These are phyloP conservation scores for Dromas ardeola DNA, from an alignment of 2,113 vertebrate genomes.

Conservation along the genomic window DNA sequence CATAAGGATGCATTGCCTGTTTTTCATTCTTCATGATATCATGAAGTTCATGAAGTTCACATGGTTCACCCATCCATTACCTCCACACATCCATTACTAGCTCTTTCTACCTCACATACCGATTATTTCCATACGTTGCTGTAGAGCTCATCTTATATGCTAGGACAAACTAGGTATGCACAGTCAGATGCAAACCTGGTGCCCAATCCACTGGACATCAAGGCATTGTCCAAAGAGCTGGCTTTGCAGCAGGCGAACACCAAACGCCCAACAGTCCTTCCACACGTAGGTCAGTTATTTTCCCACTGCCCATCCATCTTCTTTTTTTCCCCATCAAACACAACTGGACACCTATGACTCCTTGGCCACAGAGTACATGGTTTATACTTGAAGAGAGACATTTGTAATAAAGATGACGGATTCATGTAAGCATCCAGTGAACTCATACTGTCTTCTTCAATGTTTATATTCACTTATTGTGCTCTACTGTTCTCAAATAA, in stretches of 20 bases:
- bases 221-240: not conserved
- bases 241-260: not conserved
- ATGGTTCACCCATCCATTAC: not conserved
- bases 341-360: not conserved
- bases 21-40: not conserved
- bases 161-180: not conserved
- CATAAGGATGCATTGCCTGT: not conserved
- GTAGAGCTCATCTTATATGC: not conserved
- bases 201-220: not conserved
- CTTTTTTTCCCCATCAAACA: not conserved
- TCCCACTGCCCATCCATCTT: not conserved
- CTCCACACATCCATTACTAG: not conserved
- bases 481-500: slow-evolving; percentile 51
- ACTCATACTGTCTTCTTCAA: slow-evolving; percentile 34
- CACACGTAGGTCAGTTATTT: not conserved
- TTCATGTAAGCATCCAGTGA: slow-evolving; percentile 35
- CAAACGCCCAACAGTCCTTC: not conserved
- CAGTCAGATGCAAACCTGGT: not conserved
- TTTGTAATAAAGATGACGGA: slow-evolving; percentile 12
- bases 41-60: not conserved
- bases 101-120: not conserved
- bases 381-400: not conserved
- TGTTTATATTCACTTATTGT: slow-evolving; percentile 55
- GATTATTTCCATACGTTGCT: not conserved
- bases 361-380: not conserved